Percentiles rank a stretch among this genome's conserved stretches.
These are phyloP conservation scores for Metaphire vulgaris DNA, from an alignment of 1,140 invertebrate genomes.

Conservation along the genomic window DNA sequence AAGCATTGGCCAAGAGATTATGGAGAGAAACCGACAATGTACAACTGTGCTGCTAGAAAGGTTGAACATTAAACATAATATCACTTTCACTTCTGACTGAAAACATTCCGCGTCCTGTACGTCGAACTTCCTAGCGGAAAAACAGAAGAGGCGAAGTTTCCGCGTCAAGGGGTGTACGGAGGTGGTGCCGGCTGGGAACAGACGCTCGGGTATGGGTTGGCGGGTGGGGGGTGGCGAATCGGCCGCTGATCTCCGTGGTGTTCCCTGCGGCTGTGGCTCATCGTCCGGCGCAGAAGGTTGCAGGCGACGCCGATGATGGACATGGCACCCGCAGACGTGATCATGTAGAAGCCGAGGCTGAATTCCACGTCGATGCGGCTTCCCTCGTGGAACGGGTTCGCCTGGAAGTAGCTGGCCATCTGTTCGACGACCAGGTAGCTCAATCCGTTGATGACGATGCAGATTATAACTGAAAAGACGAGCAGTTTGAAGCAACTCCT, in stretches of 20 bases:
- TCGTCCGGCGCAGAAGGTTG: background rate
- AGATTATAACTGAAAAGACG: background rate
- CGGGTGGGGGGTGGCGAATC: background rate
- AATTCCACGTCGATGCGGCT: background rate
- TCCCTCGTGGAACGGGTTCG: background rate
- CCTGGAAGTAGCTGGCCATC: background rate
- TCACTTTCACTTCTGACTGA: no score
- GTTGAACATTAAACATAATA: no score
- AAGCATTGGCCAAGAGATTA: no score
- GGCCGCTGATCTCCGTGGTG: background rate
- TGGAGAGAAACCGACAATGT: no score
- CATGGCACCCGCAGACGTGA: background rate
- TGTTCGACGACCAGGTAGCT: background rate
- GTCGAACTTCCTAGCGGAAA: no score
- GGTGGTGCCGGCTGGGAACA: background rate
- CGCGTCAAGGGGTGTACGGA: background rate
- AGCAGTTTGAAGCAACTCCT: no score
- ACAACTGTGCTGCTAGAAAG: no score
- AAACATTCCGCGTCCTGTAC: no score
- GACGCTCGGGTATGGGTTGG: background rate
- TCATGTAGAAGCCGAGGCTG: slow-evolving; percentile 1
- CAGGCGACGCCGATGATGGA: slow-evolving; percentile 1
- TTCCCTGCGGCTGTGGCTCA: background rate
- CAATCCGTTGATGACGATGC: background rate
- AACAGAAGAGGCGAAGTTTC: background rate